These are phyloP conservation scores for Lathamus discolor DNA, from an alignment of 2,113 vertebrate species.

Conservation along the genomic window DNA sequence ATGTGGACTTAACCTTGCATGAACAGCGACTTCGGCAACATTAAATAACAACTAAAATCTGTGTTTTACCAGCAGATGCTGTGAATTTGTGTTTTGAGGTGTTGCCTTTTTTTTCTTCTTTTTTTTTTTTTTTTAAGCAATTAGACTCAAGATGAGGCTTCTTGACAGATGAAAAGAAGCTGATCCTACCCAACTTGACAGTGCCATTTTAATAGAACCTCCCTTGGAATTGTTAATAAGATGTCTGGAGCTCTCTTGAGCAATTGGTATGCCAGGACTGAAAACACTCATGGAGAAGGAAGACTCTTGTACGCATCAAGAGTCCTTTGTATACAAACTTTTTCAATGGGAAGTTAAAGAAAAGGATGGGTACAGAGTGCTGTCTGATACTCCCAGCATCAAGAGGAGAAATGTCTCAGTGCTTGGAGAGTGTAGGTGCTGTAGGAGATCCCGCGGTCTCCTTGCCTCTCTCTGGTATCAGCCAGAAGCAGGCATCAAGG, in stretches of 20 bases:
- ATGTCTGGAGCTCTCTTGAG: background rate
- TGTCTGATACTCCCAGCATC: accelerated
- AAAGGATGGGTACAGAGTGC: background rate
- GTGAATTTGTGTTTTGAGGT: background rate
- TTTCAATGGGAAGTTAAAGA: background rate
- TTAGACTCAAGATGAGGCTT: background rate
- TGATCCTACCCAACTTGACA: constrained; percentile 20
- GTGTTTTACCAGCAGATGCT: background rate
- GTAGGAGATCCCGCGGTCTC: accelerated
- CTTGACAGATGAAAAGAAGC: background rate
- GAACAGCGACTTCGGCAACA: background rate
- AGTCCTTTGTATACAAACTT: background rate
- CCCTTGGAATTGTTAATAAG: background rate
- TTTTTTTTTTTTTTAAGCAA: background rate
- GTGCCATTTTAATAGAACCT: constrained; percentile 7
- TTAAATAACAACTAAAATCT: background rate
- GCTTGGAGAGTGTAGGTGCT: accelerated
- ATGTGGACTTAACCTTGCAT: background rate
- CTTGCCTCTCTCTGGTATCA: background rate
- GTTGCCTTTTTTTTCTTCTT: background rate
- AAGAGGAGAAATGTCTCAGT: accelerated
- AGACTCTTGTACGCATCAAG: background rate
- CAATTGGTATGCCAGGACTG: background rate
- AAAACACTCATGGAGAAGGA: background rate
- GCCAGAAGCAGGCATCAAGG: background rate